These are phyloP conservation scores for Rhinolophus sinicus DNA, from an alignment of 2,113 vertebrate species.

Conservation along the genomic window DNA sequence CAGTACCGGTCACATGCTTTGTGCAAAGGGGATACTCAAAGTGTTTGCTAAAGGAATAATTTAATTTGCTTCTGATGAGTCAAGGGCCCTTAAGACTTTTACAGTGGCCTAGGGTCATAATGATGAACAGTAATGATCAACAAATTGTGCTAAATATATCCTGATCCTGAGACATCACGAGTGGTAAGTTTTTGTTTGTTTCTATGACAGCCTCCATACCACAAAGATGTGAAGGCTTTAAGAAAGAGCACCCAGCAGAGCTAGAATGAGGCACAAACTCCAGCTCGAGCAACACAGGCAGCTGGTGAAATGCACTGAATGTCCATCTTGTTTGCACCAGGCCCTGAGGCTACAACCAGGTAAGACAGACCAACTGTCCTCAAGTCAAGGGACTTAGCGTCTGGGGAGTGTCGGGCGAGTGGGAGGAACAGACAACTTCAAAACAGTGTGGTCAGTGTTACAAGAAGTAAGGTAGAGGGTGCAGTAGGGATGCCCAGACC, in stretches of 20 bases:
- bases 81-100: constrained; percentile 46
- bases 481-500: background rate
- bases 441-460: too few species aligned
- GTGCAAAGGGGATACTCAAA: background rate
- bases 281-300: background rate
- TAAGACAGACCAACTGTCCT: background rate
- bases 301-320: background rate
- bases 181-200: constrained; percentile 19
- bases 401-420: background rate
- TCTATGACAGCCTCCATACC: background rate
- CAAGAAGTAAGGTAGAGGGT: background rate
- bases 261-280: background rate
- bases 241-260: background rate
- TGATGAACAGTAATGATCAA: background rate
- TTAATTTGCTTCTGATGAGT: constrained; percentile 57
- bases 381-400: background rate
- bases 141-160: constrained; percentile 50
- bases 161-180: background rate
- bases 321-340: background rate
- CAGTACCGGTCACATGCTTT: background rate
- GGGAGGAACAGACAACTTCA: background rate
- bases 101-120: constrained; percentile 36
- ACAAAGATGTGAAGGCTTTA: background rate
- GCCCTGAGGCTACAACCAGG: background rate
- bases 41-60: constrained; percentile 60